phyloP scores from a whole-genome alignment of 2,113 vertebrate genomes.

The Camelus bactrianus region DNA sequence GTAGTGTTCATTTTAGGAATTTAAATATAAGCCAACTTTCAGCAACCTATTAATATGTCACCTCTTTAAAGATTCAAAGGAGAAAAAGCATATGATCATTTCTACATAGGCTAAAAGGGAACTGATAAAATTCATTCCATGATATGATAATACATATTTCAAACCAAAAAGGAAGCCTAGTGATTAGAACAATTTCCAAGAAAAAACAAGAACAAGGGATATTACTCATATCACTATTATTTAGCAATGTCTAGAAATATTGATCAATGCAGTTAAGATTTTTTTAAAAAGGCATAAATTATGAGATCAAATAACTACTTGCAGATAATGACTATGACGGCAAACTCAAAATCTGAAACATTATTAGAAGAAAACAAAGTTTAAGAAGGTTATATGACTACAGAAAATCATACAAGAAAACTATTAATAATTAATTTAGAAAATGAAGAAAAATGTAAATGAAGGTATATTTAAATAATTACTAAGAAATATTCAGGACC shows the following conservation, averaged over 20 bases:
- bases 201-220: background rate
- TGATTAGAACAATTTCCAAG: slow-evolving; percentile 7
- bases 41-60: background rate
- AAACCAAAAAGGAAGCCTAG: background rate
- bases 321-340: background rate
- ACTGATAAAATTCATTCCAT: slow-evolving; percentile 12
- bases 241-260: slow-evolving; percentile 37
- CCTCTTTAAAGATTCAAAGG: slow-evolving; percentile 43
- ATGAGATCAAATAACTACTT: background rate
- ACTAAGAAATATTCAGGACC: background rate
- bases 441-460: background rate
- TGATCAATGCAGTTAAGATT: background rate
- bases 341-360: slow-evolving; percentile 46
- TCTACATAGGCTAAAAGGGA: background rate
- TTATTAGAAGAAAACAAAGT: background rate
- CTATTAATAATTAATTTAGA: background rate
- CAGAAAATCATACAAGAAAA: background rate
- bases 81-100: background rate
- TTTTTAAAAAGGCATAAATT: background rate
- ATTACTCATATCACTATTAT: background rate
- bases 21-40: background rate
- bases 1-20: background rate
- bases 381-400: background rate
- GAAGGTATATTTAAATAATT: background rate
- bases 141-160: slow-evolving; percentile 10